Evolutionary conservation across 2,888 invertebrate genomes (phyloP).

Genomic region (Mimachlamys varia): DNA sequence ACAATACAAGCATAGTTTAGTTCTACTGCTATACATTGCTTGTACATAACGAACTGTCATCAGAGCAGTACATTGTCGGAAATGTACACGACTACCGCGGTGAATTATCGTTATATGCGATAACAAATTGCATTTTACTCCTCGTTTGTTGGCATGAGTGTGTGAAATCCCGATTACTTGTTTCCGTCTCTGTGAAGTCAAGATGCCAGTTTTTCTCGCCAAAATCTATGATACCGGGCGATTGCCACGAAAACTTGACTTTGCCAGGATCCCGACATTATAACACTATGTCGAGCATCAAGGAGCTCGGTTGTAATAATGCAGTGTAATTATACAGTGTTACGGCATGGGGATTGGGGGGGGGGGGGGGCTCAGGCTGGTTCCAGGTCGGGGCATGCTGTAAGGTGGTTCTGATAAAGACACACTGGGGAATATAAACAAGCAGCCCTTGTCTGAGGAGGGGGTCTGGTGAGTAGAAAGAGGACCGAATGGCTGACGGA

Average conservation of each 20-base stretch:
- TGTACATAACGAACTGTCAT: background rate
- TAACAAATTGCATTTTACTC: background rate
- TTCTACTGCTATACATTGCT: background rate
- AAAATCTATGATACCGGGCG: background rate
- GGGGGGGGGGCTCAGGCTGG: background rate
- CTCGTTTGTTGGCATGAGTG: background rate
- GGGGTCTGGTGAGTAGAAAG: background rate
- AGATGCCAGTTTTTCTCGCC: background rate
- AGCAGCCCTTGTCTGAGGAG: background rate
- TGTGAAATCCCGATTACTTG: background rate
- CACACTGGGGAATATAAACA: background rate
- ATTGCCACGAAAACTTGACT: background rate
- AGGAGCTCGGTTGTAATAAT: background rate
- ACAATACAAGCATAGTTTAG: too few species aligned
- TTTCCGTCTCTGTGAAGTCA: background rate
- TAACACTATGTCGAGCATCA: background rate
- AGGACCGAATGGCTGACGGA: background rate
- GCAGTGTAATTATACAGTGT: background rate
- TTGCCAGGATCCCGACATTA: background rate
- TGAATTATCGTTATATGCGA: background rate
- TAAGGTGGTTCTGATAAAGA: constrained; percentile 31
- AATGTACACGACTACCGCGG: background rate
- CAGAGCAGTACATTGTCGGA: background rate
- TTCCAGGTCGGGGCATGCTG: background rate
- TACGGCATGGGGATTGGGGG: too few species aligned